Base-by-base conservation (phyloP, 2,888 invertebrate species). In the Plutella xylostella region DNA sequence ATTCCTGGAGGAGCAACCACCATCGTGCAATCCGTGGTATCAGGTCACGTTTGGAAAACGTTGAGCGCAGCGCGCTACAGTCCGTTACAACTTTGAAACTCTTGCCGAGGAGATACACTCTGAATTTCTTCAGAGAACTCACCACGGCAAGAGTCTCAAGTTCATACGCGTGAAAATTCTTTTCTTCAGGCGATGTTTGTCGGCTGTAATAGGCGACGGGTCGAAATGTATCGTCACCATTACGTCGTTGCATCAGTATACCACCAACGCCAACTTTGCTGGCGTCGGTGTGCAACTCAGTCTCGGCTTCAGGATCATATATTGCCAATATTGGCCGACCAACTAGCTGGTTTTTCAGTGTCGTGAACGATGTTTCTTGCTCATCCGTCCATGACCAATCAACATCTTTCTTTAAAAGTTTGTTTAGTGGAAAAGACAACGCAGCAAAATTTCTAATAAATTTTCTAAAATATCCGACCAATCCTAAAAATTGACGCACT, bases 151-250 rank as follows among this genome's bases (percentile, higher is more conserved):
- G 39, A 0, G 58, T 56, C 45, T 60, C 56, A 7, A 61, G 45
- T 37, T 62, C 60, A 44, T 58, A 62, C 55, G 43, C 66, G 60
- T 49, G 49, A 19, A 49, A 58, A 9, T 45, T 48, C 3, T 46
- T 42, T 40, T 59, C 53, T 3, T 48, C 51, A 4, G 15, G 12
- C 11, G 54, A 46, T 1, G 54, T 54, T 17, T 53, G 51, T 20
- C 48, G 38, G 46, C 58, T 61, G 45, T 51, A 61, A n/a, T 33
- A 33, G 14, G 33, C 33, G 14, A 33, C 33, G 2, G 33, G 33
- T 14, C 14, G 12, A n/a, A 39, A 21, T 6, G 20, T 4, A n/a
- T 14, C 6, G 7, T 33, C 33, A 15, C 14, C 15, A 15, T 33
- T 15, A 7, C 14, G 33, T 15, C 33, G 6, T 14, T 33, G 33